phyloP scores from a whole-genome alignment of 2,797 vertebrate species.

The Pseudotriccus pelzelni region DNA sequence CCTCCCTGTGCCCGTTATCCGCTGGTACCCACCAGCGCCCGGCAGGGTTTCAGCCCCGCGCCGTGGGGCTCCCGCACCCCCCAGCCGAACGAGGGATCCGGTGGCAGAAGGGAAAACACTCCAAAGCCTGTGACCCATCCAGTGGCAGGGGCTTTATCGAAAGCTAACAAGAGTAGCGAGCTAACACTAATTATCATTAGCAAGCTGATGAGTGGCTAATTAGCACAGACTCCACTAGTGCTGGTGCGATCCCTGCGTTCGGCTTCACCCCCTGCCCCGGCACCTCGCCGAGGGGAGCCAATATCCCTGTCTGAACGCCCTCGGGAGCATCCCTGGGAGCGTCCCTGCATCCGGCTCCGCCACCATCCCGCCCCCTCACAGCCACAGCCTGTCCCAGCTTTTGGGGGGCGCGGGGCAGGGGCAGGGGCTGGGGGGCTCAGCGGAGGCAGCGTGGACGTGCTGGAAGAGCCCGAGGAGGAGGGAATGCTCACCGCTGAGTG shows the following conservation, averaged over 20 bases:
- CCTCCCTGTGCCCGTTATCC: not conserved
- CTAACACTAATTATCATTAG: slow-evolving; percentile 47
- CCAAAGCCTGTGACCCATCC: not conserved
- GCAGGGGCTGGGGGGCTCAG: slow-evolving; percentile 10
- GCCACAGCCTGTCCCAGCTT: slow-evolving; percentile 59
- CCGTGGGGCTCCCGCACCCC: not conserved
- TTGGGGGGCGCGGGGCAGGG: slow-evolving; percentile 4
- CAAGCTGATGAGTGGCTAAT: slow-evolving; percentile 37
- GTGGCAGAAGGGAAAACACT: not conserved
- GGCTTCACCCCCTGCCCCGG: not conserved
- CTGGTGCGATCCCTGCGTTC: not conserved
- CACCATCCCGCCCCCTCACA: not conserved
- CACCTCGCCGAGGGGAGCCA: not conserved
- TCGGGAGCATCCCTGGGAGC: not conserved
- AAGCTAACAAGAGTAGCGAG: slow-evolving; percentile 10
- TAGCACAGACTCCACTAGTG: not conserved
- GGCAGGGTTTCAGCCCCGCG: not conserved
- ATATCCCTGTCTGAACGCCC: rapidly evolving
- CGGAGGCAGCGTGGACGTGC: not conserved
- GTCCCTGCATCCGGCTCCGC: not conserved
- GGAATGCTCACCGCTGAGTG: slow-evolving; percentile 87
- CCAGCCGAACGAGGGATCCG: rapidly evolving
- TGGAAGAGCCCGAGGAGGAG: slow-evolving; percentile 34
- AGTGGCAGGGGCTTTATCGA: not conserved
- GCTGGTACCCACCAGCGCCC: not conserved